phyloP scores from a whole-genome alignment of 1,140 invertebrate genomes.

The Drosophila burlai region DNA sequence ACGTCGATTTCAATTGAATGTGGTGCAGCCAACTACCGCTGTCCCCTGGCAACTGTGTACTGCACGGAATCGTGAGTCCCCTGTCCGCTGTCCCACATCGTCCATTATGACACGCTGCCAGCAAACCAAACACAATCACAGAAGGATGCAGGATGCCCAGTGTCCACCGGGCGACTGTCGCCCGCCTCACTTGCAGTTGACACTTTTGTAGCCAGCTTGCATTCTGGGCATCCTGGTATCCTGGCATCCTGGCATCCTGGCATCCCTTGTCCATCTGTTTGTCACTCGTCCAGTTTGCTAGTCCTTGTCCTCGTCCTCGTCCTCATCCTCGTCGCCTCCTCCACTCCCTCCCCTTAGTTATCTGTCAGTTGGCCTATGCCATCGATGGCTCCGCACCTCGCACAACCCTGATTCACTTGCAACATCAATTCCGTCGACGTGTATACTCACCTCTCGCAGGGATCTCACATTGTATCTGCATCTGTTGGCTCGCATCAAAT shows the following conservation, averaged over 20 bases:
- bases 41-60: constrained; percentile 5
- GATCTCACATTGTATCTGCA: constrained; percentile 32
- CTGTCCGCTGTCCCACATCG: constrained; percentile 35
- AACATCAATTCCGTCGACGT: constrained; percentile 62
- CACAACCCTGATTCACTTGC: constrained; percentile 55
- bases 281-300: constrained; percentile 58
- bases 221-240: constrained; percentile 14
- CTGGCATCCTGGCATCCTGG: constrained; percentile 25
- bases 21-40: constrained; percentile 70
- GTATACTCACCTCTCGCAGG: constrained; percentile 21
- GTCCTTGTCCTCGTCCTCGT: background rate
- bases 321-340: background rate
- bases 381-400: constrained; percentile 37
- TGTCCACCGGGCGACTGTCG: constrained; percentile 9
- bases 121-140: constrained; percentile 79
- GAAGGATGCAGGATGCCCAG: constrained; percentile 50
- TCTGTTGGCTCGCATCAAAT: constrained; percentile 27
- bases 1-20: constrained; percentile 82
- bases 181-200: constrained; percentile 73
- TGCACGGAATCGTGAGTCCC: constrained; percentile 26
- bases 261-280: constrained; percentile 68
- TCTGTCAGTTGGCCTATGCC: constrained; percentile 57
- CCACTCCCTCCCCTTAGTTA: constrained; percentile 12
- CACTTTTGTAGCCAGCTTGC: constrained; percentile 60
- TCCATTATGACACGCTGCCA: constrained; percentile 74